Percentiles rank a stretch among this genome's conserved stretches.
Conservation (phyloP, 2,113 vertebrate species). For the Pseudopodoces humilis region DNA sequence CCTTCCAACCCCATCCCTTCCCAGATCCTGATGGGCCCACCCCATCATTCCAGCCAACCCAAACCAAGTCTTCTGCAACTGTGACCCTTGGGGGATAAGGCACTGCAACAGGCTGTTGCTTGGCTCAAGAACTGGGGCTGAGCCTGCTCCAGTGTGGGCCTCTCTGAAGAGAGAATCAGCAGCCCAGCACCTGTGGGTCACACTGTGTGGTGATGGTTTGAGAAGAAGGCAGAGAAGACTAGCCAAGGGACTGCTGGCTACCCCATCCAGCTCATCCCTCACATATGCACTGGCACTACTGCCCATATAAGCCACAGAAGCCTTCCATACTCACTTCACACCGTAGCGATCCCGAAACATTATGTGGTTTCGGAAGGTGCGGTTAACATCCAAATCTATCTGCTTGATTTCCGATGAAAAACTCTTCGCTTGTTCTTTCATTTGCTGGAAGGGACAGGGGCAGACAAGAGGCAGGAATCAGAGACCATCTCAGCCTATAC, state of each 20-base stretch:
- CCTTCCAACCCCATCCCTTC: not conserved
- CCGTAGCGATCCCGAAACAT: conserved; percentile 94
- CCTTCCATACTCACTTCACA: conserved; percentile 81
- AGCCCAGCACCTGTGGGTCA: not conserved
- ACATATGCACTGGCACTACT: fast-evolving
- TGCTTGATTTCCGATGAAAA: conserved; percentile 90
- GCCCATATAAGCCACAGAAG: fast-evolving
- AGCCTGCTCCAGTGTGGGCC: not conserved
- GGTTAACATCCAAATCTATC: conserved; percentile 91
- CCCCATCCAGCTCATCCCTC: not conserved
- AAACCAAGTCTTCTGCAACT: not conserved
- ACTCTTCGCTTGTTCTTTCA: conserved; percentile 86
- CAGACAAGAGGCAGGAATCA: not conserved
- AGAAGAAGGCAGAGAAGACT: not conserved
- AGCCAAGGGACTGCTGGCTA: not conserved
- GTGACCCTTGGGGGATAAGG: not conserved
- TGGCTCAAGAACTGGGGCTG: not conserved
- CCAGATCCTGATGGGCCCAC: not conserved
- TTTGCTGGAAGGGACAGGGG: conserved; percentile 73
- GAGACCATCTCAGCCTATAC: not conserved
- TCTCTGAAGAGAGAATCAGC: not conserved
- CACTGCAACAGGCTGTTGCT: not conserved
- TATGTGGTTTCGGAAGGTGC: conserved; percentile 93
- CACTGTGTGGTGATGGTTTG: not conserved
- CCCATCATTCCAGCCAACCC: not conserved